Evolutionary conservation across 2,113 vertebrate genomes (phyloP).

Genomic region (Ceyx margarethae): DNA sequence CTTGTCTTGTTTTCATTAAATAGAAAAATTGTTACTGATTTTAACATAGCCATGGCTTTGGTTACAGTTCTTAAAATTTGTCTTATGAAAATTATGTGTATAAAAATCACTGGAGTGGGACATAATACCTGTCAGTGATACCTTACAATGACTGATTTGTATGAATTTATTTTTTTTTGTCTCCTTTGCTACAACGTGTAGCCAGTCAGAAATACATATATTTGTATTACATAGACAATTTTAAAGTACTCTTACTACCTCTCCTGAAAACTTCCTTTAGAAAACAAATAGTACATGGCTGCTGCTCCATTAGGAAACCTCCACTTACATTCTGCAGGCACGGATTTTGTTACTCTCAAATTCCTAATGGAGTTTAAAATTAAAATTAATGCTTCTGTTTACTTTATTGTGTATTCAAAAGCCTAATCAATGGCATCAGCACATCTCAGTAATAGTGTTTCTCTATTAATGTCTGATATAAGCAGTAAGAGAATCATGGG

Average conservation of each 20-base stretch:
- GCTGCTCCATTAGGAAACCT: background rate
- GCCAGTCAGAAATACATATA: background rate
- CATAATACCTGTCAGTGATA: background rate
- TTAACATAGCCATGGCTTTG: background rate
- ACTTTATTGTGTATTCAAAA: constrained; percentile 8
- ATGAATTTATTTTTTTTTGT: rapidly evolving
- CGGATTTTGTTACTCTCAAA: background rate
- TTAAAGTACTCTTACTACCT: background rate
- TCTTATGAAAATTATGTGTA: background rate
- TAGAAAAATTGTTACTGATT: background rate
- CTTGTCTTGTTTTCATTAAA: background rate
- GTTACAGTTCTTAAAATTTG: background rate
- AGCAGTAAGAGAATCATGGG: background rate
- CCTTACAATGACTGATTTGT: background rate
- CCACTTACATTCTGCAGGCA: background rate
- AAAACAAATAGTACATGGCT: background rate
- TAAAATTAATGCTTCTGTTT: constrained; percentile 50
- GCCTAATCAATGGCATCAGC: constrained; percentile 33
- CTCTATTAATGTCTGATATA: background rate
- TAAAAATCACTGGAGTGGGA: background rate
- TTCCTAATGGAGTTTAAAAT: constrained; percentile 52
- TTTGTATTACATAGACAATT: background rate
- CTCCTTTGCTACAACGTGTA: background rate
- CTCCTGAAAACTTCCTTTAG: background rate
- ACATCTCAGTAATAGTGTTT: constrained; percentile 10